phyloP scores from a whole-genome alignment of 2,113 vertebrate genomes.

The Pardalotus punctatus region DNA sequence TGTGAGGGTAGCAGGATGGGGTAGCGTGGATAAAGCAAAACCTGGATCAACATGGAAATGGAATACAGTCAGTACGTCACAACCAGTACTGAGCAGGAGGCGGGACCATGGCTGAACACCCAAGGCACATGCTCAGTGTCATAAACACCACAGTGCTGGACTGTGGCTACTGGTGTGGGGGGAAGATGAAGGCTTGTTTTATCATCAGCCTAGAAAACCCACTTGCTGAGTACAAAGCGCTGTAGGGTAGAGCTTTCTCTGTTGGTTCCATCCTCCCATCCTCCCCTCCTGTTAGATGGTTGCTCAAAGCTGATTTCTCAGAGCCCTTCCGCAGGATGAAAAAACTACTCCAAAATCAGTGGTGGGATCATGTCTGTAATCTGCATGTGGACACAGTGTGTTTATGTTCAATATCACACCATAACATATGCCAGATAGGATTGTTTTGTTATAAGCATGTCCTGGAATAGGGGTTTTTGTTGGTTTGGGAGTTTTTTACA shows the following conservation, averaged over 20 bases:
- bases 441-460: not conserved
- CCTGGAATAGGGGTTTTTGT: not conserved
- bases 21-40: not conserved
- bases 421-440: not conserved
- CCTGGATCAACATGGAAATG: not conserved
- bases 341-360: not conserved
- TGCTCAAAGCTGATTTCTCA: not conserved
- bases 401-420: not conserved
- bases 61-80: not conserved
- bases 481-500: not conserved
- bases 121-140: fast-evolving
- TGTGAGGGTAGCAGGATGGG: not conserved
- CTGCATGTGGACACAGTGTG: not conserved
- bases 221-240: not conserved
- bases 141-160: fast-evolving
- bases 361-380: not conserved
- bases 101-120: not conserved
- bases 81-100: not conserved
- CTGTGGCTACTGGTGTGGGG: not conserved
- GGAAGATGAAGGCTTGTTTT: not conserved
- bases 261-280: not conserved
- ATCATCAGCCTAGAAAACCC: not conserved
- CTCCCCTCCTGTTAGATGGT: not conserved
- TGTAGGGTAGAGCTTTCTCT: not conserved
- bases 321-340: not conserved